Evolutionary conservation across 2,113 vertebrate species (phyloP).

Genomic region (Dasypus novemcinctus): DNA sequence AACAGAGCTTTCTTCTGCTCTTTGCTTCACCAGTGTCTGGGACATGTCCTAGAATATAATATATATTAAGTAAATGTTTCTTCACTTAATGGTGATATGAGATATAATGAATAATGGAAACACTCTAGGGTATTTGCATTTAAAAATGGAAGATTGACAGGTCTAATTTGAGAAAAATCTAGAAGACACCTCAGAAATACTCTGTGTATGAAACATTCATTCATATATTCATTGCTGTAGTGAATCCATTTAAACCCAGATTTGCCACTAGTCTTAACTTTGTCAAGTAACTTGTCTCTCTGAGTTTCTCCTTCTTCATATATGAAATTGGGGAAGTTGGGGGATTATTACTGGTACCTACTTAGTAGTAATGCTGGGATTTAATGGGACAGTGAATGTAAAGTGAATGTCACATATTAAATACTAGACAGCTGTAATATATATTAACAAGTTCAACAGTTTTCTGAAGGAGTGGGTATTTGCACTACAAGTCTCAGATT

Average conservation of each 20-base stretch:
- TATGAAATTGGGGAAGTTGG: background rate
- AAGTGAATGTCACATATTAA: background rate
- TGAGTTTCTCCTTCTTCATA: background rate
- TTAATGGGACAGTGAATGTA: background rate
- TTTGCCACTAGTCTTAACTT: background rate
- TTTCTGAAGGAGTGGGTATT: conserved; percentile 23
- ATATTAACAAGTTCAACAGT: background rate
- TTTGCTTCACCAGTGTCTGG: background rate
- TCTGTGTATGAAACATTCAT: background rate
- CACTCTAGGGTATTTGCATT: background rate
- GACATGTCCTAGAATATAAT: background rate
- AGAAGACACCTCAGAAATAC: background rate
- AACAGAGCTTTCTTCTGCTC: background rate
- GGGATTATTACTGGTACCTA: background rate
- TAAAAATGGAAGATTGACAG: background rate
- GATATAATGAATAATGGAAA: background rate
- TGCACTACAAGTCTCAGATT: background rate
- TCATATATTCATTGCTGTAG: background rate
- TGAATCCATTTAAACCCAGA: background rate
- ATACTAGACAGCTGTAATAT: background rate
- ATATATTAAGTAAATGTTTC: background rate
- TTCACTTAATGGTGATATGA: background rate
- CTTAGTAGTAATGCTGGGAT: background rate
- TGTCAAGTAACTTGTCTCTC: background rate
- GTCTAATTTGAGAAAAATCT: conserved; percentile 10